Conservation (phyloP, 2,797 vertebrate genomes). For the Erpetoichthys calabaricus region DNA sequence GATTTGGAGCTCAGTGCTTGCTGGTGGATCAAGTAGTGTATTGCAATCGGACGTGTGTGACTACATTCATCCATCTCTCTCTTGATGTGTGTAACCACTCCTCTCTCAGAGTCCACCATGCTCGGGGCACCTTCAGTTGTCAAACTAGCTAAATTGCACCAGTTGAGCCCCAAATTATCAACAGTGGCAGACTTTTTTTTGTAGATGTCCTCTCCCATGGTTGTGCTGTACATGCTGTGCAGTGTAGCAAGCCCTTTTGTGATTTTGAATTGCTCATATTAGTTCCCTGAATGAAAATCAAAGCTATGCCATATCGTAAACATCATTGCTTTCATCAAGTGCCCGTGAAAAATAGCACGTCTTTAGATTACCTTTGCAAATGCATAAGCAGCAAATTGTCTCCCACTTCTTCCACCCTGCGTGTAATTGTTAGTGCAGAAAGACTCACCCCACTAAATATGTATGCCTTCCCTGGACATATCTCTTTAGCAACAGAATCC, state of each 20-base stretch:
- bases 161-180: constrained; percentile 20
- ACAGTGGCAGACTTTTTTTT: constrained; percentile 20
- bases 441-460: too few relatives aligned
- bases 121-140: constrained; percentile 17
- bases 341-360: constrained; percentile 21
- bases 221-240: constrained; percentile 22
- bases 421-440: constrained; percentile 21
- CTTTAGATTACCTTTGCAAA: constrained; percentile 20
- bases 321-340: constrained; percentile 25
- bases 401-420: constrained; percentile 19
- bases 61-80: constrained; percentile 15
- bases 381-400: constrained; percentile 20
- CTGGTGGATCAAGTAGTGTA: constrained; percentile 25
- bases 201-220: constrained; percentile 20
- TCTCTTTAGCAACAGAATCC: too few relatives aligned
- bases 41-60: constrained; percentile 12
- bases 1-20: constrained; percentile 29
- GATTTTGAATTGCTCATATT: constrained; percentile 21
- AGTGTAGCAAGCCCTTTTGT: constrained; percentile 25
- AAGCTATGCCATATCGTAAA: constrained; percentile 23
- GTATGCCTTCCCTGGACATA: constrained; percentile 19
- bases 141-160: constrained; percentile 19
- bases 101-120: constrained; percentile 19
- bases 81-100: too few relatives aligned
- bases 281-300: constrained; percentile 25